Evolutionary conservation across 2,113 vertebrate species (phyloP).

Genomic region (Greenwoodochromis staneri): DNA sequence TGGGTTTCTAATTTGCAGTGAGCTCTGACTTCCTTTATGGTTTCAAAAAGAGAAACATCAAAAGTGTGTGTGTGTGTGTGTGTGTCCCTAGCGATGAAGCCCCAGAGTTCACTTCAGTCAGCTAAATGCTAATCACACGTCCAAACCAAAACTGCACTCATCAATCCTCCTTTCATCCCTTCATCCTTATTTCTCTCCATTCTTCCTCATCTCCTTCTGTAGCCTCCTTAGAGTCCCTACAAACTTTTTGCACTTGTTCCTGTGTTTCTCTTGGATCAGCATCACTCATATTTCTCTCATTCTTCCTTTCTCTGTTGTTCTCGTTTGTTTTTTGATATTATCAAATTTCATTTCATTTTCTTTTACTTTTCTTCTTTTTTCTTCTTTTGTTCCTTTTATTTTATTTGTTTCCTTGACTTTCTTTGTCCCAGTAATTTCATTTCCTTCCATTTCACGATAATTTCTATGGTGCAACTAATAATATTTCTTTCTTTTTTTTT

Average conservation of each 20-base stretch:
- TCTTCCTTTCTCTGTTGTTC: background rate
- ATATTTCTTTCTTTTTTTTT: background rate
- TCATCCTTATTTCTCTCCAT: background rate
- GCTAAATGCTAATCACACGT: conserved; percentile 55
- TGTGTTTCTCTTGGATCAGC: background rate
- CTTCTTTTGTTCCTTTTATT: background rate
- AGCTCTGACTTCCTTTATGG: background rate
- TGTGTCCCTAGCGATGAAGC: background rate
- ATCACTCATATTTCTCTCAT: background rate
- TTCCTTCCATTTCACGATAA: background rate
- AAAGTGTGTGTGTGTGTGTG: background rate
- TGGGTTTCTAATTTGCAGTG: background rate
- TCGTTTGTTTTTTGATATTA: background rate
- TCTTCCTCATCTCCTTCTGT: background rate
- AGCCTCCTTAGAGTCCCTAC: background rate
- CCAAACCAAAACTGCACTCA: conserved; percentile 14
- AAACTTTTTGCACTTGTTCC: background rate
- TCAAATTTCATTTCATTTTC: background rate
- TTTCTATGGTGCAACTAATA: background rate
- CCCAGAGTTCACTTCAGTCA: conserved; percentile 33
- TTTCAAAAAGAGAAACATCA: background rate
- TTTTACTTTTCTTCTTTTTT: background rate
- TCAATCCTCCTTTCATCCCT: conserved; percentile 32
- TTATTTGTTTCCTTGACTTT: background rate
- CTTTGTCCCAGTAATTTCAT: background rate